These are phyloP conservation scores for Drosophila bipectinata DNA, from an alignment of 1,140 invertebrate species.

Conservation along the genomic window DNA sequence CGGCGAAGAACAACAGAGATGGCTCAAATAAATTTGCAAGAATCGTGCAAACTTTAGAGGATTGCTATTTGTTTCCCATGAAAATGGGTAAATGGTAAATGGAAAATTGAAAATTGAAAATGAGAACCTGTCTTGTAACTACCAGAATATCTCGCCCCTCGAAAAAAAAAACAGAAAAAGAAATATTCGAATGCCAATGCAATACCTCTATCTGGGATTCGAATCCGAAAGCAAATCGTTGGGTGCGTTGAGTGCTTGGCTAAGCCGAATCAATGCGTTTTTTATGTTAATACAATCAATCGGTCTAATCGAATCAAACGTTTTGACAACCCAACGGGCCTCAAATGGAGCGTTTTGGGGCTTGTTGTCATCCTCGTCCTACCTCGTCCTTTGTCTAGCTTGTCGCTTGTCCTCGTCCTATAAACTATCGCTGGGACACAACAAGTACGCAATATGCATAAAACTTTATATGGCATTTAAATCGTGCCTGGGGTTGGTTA, in stretches of 20 bases:
- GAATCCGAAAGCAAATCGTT: conserved; percentile 14
- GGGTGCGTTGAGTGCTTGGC: conserved; percentile 45
- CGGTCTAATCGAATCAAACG: conserved; percentile 78
- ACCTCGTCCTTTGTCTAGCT: conserved; percentile 1
- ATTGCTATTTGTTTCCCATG: conserved; percentile 39
- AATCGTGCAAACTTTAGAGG: conserved; percentile 43
- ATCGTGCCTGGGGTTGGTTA: conserved; percentile 44
- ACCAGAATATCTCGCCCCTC: not conserved
- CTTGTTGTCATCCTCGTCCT: conserved; percentile 35
- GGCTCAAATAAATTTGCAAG: conserved; percentile 39
- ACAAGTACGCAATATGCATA: conserved; percentile 76
- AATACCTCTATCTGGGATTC: not conserved
- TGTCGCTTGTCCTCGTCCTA: conserved; percentile 24
- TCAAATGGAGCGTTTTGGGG: conserved; percentile 61
- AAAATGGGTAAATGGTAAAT: conserved; percentile 20
- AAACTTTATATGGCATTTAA: conserved; percentile 81
- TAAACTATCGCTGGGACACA: conserved; percentile 56
- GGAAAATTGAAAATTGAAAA: conserved; percentile 45
- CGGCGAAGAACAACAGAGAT: conserved; percentile 31
- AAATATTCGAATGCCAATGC: not conserved
- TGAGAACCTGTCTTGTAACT: conserved; percentile 26
- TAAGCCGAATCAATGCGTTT: conserved; percentile 75
- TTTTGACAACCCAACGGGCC: conserved; percentile 71
- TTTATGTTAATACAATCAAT: conserved; percentile 79
- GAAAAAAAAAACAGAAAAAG: not conserved